Evolutionary conservation across 2,888 invertebrate species (phyloP).

Genomic region (Seladonia tumulorum): DNA sequence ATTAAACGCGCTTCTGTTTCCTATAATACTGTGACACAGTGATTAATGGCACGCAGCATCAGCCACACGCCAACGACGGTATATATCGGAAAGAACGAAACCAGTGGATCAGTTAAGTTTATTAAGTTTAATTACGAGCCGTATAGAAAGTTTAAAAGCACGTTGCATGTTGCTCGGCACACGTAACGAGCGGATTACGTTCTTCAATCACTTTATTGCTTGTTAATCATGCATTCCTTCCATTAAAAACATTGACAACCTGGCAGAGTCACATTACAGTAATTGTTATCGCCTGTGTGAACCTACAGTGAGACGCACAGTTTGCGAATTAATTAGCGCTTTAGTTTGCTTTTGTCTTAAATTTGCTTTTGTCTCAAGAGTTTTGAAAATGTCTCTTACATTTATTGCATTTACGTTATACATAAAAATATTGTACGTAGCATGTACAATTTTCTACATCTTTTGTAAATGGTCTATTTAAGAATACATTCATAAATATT

Average conservation of each 20-base stretch:
- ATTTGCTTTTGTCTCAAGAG: too few relatives aligned
- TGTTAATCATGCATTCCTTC: not conserved
- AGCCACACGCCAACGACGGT: not conserved
- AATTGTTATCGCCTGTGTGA: not conserved
- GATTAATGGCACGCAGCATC: not conserved
- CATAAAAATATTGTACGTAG: not conserved
- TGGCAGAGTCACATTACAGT: not conserved
- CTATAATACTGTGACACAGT: not conserved
- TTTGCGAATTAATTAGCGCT: not conserved
- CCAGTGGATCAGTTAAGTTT: not conserved
- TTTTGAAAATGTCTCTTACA: not conserved
- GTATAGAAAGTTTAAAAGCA: not conserved
- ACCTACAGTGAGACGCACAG: not conserved
- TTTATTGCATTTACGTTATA: not conserved
- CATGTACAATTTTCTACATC: not conserved
- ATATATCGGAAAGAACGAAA: constrained; percentile 3
- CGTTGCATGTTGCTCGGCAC: not conserved
- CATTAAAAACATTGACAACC: constrained; percentile 1
- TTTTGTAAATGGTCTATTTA: not conserved
- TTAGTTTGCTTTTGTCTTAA: too few relatives aligned
- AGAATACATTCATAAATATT: not conserved
- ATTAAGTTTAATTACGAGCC: constrained; percentile 6
- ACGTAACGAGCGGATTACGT: not conserved
- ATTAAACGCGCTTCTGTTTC: not conserved
- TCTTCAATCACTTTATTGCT: not conserved